These are phyloP conservation scores for Merluccius polli DNA, from an alignment of 2,797 vertebrate species.

Conservation along the genomic window DNA sequence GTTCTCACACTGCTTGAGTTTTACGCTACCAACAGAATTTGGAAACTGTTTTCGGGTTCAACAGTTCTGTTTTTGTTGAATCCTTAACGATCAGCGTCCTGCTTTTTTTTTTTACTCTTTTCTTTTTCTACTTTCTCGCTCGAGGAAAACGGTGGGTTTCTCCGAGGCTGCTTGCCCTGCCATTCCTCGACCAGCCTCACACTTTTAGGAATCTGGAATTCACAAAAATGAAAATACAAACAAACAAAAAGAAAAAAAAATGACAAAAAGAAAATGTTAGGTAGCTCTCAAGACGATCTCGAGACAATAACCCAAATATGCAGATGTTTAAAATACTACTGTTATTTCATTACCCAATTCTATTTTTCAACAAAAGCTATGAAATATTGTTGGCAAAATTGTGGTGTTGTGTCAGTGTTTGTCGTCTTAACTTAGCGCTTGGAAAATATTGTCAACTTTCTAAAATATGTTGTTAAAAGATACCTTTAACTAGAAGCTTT, in stretches of 20 bases:
- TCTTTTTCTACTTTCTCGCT: conserved; percentile 48
- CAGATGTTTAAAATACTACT: conserved; percentile 25
- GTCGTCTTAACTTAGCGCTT: too few species aligned
- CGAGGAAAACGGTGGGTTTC: conserved; percentile 57
- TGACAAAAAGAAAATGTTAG: conserved; percentile 51
- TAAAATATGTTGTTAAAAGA: neutral
- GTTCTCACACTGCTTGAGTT: neutral
- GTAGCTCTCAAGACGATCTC: conserved; percentile 23
- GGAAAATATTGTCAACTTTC: too few species aligned
- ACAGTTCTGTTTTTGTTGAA: conserved; percentile 13
- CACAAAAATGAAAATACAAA: conserved; percentile 71
- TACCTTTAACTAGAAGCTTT: neutral
- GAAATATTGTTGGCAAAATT: neutral
- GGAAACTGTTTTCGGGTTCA: conserved; percentile 13
- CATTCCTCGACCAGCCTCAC: conserved; percentile 78
- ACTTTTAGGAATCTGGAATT: conserved; percentile 95
- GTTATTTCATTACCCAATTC: neutral
- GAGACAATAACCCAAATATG: conserved; percentile 29
- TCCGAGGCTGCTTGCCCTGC: conserved; percentile 82
- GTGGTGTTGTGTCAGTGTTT: neutral
- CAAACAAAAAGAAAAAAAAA: conserved; percentile 56
- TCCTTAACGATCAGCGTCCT: conserved; percentile 29
- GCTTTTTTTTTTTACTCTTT: conserved; percentile 37
- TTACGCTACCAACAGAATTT: neutral
- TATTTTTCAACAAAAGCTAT: conserved; percentile 1